Evolutionary conservation across 2,113 vertebrate species (phyloP).

Genomic region (Corythornis madagascariensis): DNA sequence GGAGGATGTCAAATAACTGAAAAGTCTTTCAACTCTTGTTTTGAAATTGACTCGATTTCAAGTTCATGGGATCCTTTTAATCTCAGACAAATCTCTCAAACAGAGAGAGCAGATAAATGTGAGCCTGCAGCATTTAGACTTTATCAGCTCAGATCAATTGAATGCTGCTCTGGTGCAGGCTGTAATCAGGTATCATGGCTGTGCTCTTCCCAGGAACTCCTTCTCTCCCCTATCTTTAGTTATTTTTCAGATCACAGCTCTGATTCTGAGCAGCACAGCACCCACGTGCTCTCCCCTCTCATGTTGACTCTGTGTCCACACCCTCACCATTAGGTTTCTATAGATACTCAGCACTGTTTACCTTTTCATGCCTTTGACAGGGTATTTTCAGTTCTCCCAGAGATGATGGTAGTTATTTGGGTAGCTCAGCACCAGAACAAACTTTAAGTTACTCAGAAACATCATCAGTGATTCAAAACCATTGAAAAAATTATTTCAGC

Average conservation of each 20-base stretch:
- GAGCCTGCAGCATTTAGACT: slow-evolving; percentile 25
- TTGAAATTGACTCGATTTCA: slow-evolving; percentile 13
- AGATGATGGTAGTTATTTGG: not conserved
- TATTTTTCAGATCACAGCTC: not conserved
- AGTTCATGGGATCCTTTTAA: slow-evolving; percentile 11
- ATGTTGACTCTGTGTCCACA: not conserved
- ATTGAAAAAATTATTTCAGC: not conserved
- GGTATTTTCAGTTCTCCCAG: not conserved
- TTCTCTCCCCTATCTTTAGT: not conserved
- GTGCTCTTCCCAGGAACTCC: slow-evolving; percentile 12
- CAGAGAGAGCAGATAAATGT: slow-evolving; percentile 28
- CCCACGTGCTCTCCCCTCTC: not conserved
- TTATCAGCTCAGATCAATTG: slow-evolving; percentile 25
- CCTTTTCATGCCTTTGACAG: not conserved
- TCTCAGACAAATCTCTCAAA: slow-evolving; percentile 35
- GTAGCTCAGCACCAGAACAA: not conserved
- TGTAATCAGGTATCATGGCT: slow-evolving; percentile 29
- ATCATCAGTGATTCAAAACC: not conserved
- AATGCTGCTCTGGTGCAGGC: not conserved
- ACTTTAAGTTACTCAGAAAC: not conserved
- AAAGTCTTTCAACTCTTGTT: slow-evolving; percentile 22
- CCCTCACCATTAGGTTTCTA: not conserved
- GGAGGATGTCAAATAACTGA: slow-evolving; percentile 2
- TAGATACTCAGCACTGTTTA: not conserved
- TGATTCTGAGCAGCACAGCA: not conserved